Percentiles rank a stretch among this genome's conserved stretches.
Evolutionary conservation across 2,888 invertebrate species (phyloP).

Genomic region (Asteroscopus sphinx): DNA sequence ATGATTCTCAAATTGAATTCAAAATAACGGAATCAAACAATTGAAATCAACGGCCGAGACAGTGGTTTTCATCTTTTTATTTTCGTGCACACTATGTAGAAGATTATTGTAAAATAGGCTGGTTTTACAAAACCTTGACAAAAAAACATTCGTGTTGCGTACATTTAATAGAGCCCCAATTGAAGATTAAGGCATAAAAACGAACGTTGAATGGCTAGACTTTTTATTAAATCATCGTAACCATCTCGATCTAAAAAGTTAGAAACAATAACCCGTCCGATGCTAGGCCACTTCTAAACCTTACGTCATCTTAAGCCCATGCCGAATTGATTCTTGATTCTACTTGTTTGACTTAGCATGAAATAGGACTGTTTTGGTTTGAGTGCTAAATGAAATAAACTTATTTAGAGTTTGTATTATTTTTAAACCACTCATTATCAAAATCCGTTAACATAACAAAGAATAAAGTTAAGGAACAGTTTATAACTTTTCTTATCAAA

Average conservation of each 20-base stretch:
- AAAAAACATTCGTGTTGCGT: slow-evolving; percentile 14
- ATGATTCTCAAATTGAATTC: slow-evolving; percentile 19
- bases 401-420: slow-evolving; percentile 1
- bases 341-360: slow-evolving; percentile 61
- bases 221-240: slow-evolving; percentile 65
- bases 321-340: slow-evolving; percentile 79
- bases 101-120: slow-evolving; percentile 22
- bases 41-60: slow-evolving; percentile 15
- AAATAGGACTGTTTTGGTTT: slow-evolving; percentile 53
- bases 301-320: slow-evolving; percentile 78
- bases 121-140: slow-evolving; percentile 27
- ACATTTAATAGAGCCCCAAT: slow-evolving; percentile 14
- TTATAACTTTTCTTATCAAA: neutral
- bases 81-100: slow-evolving; percentile 27
- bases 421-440: slow-evolving; percentile 1
- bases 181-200: slow-evolving; percentile 26
- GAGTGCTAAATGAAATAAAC: slow-evolving; percentile 14
- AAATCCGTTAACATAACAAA: neutral
- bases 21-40: slow-evolving; percentile 39
- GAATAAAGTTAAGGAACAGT: neutral
- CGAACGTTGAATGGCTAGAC: slow-evolving; percentile 38
- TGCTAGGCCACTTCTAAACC: slow-evolving; percentile 53
- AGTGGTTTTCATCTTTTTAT: slow-evolving; percentile 32
- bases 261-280: slow-evolving; percentile 65
- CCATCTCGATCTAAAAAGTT: slow-evolving; percentile 53